A percentile compares a stretch with the other conserved stretches of the same genome.
phyloP scores from a whole-genome alignment of 2,797 vertebrate genomes.

The Odontamblyopus rebecca region DNA sequence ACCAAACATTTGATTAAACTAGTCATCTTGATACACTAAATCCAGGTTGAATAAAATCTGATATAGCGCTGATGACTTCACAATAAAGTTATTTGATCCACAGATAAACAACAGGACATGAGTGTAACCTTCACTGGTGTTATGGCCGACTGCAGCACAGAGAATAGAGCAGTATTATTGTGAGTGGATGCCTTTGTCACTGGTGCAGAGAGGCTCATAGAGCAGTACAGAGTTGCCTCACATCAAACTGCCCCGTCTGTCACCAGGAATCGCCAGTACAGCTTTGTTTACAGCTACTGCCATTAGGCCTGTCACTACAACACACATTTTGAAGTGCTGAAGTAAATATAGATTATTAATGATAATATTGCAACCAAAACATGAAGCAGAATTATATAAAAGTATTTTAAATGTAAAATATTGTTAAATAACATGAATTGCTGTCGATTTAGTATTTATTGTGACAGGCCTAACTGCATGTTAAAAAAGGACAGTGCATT shows the following conservation, averaged over 20 bases:
- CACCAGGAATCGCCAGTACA: neutral
- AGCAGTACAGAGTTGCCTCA: neutral
- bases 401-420: no score
- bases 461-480: no score
- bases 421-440: no score
- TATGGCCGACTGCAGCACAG: constrained; percentile 4
- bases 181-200: constrained; percentile 8
- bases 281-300: neutral
- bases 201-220: constrained; percentile 1
- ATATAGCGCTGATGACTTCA: neutral
- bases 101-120: constrained; percentile 1
- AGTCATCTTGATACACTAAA: no score
- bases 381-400: no score
- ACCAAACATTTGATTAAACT: no score
- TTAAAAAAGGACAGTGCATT: no score
- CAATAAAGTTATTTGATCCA: neutral
- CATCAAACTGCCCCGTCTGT: constrained; percentile 10
- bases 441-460: no score
- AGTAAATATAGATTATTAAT: neutral
- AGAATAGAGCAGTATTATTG: constrained; percentile 10
- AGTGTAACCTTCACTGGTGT: neutral
- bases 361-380: no score
- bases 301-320: neutral
- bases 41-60: neutral
- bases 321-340: no score